Percentiles rank a stretch among this genome's conserved stretches.
Conservation (phyloP, 2,888 invertebrate species). For the Tipula helvola region DNA sequence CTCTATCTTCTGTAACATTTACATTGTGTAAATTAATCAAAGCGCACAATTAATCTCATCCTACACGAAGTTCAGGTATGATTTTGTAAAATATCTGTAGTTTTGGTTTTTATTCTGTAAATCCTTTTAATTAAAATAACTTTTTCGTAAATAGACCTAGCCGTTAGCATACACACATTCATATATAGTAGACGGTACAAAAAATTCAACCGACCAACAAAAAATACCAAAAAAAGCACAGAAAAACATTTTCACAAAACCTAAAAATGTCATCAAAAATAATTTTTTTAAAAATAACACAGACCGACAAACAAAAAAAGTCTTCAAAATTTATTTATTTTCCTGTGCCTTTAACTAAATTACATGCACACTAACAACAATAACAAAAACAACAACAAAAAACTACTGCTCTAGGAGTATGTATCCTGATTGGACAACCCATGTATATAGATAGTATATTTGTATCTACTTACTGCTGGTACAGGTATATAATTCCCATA, state of each 20-base stretch:
- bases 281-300: not conserved
- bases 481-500: not conserved
- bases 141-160: not conserved
- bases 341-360: not conserved
- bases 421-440: not conserved
- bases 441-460: not conserved
- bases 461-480: not conserved
- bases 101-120: not conserved
- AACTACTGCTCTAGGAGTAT: not conserved
- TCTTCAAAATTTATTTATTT: not conserved
- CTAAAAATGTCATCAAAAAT: slow-evolving; percentile 4
- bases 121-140: not conserved
- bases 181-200: not conserved
- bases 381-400: not conserved
- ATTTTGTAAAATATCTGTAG: not conserved
- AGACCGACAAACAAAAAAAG: not conserved
- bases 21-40: not conserved
- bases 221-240: not conserved
- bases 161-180: not conserved
- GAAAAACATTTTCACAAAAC: not conserved
- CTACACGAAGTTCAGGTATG: not conserved
- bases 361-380: not conserved
- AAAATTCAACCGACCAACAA: not conserved
- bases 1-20: not conserved
- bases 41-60: not conserved